Evolutionary conservation across 1,140 invertebrate genomes (phyloP), one percentile per base, ranked within the genome.

Genomic region (Cotesia glomerata): DNA sequence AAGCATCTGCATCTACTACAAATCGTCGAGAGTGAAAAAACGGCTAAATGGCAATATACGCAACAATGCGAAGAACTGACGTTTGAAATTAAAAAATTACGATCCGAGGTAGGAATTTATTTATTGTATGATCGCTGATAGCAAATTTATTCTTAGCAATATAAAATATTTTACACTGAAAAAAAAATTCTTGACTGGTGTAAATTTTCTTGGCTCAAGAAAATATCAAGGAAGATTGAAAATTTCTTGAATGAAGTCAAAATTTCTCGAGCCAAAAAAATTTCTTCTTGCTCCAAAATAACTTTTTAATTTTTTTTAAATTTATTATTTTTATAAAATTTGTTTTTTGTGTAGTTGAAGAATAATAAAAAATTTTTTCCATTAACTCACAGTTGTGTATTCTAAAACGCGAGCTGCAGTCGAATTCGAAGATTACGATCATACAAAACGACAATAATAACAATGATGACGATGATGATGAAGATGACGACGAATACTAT

Each of bases 21-120:
- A 86, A 95, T 98, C 26, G 92, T 97, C 13, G 96, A 98, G 84
- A 96, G 94, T 74, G 96, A 97, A 84, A 91, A 96, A 79, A 97
- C 95, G 4, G 94, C 95, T 0, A 96, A 97, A 81, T 97, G 95
- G 93, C 95, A 97, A 83, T 97, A 97, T 85, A 95, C 94, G 0
- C 94, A 95, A 81, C 95, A 97, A 83, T 97, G 95, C 74, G 96
- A 98, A 78, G 95, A 97, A 80, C 89, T 97, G 1, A 90, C 92
- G 14, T 91, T 91, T 0, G 96, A 97, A 87, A 95, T 97, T 67
- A 96, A 96, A 83, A 96, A 97, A 83, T 89, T 98, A 0, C 89
- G 95, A 78, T 90, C 93, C 2, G 96, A 97, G 92, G 95, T 97
- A 64, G 63, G 74, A 76, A 56, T 45, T 39, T 0, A 11, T 58